Base-by-base conservation (phyloP, 2,888 invertebrate species). In the Drosophila seclusa region DNA sequence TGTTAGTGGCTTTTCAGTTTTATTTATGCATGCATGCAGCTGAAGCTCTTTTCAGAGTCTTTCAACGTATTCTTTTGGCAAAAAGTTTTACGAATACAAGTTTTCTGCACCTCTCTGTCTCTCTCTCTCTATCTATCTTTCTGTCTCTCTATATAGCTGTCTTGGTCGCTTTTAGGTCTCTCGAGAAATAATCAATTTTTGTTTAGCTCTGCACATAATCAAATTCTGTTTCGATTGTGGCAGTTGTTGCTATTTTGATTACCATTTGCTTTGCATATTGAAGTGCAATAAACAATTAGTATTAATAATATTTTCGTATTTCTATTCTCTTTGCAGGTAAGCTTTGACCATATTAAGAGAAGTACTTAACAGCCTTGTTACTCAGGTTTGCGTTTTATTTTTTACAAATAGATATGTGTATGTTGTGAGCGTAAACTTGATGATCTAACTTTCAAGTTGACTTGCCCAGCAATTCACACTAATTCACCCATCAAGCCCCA, bases 311-410 rank as follows among this genome's bases (percentile, higher is more conserved):
- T 72, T 63, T 45, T 45, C 8, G 16, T 64, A 38, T 55, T 58
- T 60, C 38, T 75, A 5, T 49, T 76, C 13, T 80, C 59, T n/a
- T 87, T 87, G 53, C 88, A 87, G 86, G 89, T 89, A 89, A 87
- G 89, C 64, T 48, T 32, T 27, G n/a, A 45, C 32, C 32, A 42
- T n/a, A 29, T 32, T 16, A 32, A 18, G 6, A 3, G 2, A 38
- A 29, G 2, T 18, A n/a, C 18, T 32, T 50, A 34, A 34, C 21
- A 11, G n/a, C 1, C 10, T 21, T 7, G 1, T 34, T 3, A 50
- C 57, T 2, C 45, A 80, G 64, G 63, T 78, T 78, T 73, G 61
- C 58, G 36, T 38, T 62, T 18, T 21, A 52, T 40, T 60, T n/a
- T 38, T 21, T n/a, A 54, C 2, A 40, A n/a, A 31, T 10, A 55